phyloP scores from a whole-genome alignment of 2,113 vertebrate species.

The Notiomystis cincta region DNA sequence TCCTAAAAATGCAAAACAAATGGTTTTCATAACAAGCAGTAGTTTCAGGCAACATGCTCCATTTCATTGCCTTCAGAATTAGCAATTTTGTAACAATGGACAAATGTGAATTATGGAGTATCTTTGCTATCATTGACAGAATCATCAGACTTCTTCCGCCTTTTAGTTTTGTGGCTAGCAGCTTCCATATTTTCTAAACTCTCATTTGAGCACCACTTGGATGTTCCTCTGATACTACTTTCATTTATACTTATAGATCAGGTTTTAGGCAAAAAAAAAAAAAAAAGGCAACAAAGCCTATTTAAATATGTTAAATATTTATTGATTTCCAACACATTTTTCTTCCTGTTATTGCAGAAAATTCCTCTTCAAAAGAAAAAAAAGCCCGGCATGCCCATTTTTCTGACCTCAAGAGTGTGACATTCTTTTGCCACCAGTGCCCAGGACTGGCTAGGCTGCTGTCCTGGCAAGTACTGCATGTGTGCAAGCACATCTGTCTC shows the following conservation, averaged over 20 bases:
- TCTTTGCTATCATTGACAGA: not conserved
- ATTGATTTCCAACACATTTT: not conserved
- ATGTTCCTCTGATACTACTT: not conserved
- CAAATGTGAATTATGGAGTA: not conserved
- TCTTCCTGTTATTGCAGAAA: not conserved
- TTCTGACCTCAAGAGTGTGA: not conserved
- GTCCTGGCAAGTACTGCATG: not conserved
- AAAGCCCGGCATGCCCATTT: rapidly evolving
- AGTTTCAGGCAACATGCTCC: not conserved
- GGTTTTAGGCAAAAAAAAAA: not conserved
- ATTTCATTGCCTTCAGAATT: not conserved
- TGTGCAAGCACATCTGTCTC: not conserved
- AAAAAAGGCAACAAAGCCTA: not conserved
- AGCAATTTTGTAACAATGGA: not conserved
- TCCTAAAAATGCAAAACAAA: not conserved
- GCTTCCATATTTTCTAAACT: not conserved
- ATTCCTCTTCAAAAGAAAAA: not conserved
- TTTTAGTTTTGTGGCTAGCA: not conserved
- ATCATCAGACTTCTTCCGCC: not conserved
- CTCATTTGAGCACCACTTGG: not conserved
- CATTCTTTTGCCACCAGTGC: not conserved
- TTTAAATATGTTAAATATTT: not conserved
- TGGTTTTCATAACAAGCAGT: not conserved
- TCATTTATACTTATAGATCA: not conserved
- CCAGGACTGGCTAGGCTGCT: not conserved